phyloP scores from a whole-genome alignment of 2,797 vertebrate genomes.

The Chelon labrosus region DNA sequence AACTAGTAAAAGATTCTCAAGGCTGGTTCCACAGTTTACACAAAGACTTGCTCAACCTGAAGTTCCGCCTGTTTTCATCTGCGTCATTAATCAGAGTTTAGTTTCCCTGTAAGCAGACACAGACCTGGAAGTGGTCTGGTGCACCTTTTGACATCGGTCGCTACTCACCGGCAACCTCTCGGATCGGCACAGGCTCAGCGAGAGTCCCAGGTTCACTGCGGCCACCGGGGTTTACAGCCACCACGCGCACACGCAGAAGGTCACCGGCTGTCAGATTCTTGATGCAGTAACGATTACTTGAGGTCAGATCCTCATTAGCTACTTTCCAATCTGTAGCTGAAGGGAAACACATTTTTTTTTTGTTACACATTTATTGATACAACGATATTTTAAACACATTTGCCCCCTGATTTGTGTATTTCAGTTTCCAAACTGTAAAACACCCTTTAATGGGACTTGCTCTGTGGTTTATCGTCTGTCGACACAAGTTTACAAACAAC shows the following conservation, averaged over 20 bases:
- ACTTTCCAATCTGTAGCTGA: slow-evolving; percentile 89
- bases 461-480: slow-evolving; percentile 66
- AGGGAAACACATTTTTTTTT: slow-evolving; percentile 1
- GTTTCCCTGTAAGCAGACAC: not conserved
- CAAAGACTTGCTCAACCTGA: too few species aligned
- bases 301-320: slow-evolving; percentile 83
- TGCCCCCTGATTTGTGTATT: not conserved
- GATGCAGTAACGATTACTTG: slow-evolving; percentile 84
- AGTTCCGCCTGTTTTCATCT: too few species aligned
- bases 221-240: slow-evolving; percentile 85
- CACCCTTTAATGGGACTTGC: slow-evolving; percentile 23
- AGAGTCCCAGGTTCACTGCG: slow-evolving; percentile 83
- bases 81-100: not conserved
- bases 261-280: slow-evolving; percentile 85
- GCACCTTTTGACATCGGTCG: not conserved
- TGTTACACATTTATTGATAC: too few species aligned
- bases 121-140: too few species aligned
- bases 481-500: slow-evolving; percentile 77
- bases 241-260: slow-evolving; percentile 86
- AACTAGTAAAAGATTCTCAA: not conserved
- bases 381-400: not conserved
- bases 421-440: slow-evolving; percentile 8
- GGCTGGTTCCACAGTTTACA: not conserved
- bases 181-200: slow-evolving; percentile 85
- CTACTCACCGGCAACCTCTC: slow-evolving; percentile 87